Evolutionary conservation across 2,888 invertebrate species (phyloP), one percentile per base, ranked within the genome.

Genomic region (Cancer borealis): DNA sequence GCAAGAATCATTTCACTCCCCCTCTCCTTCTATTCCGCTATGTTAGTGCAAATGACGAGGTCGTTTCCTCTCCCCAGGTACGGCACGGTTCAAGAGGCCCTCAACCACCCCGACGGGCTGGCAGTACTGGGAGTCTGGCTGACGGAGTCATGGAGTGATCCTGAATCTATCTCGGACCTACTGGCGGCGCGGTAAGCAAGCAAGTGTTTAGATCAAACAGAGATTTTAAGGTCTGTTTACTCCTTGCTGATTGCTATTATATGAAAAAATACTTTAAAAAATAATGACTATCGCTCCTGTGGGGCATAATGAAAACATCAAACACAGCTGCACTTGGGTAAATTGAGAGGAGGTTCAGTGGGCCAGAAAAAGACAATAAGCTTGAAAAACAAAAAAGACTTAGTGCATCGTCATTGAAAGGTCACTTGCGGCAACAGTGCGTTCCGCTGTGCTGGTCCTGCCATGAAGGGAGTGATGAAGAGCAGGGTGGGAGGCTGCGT

Each of bases 121-220:
- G 93, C 91, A 26, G 93, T 93, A 60, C 45, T 93, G 8, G 93
- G 93, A 12, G 91, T 93, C 14, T 93, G 93, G 93, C 88, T 93
- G n/a, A 10, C 26, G 46, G 66, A 91, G 73, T 84, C 84, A 0
- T 84, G 4, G 84, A 84, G 84, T 84, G 84, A 84, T 84, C 84
- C 84, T 3, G 84, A 84, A 39, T 84, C 84, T 17, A 84, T 84
- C 39, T 84, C 84, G 14, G 84, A 14, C 6, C 14, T 84, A 39
- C 30, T 84, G 10, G 30, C 84, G 84, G 30, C 84, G 10, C 84
- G 84, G 84, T 84, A 14, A 39, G 84, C 39, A 84, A 39, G n/a
- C 14, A 17, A 39, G 84, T 30, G 73, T 73, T 26, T 10, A 73
- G 8, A 4, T 26, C 5, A 3, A 73, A 26, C n/a, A 26, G 5